A percentile compares a stretch with the other conserved stretches of the same genome.
Evolutionary conservation across 2,888 invertebrate species (phyloP).

Genomic region (Noctua comes): DNA sequence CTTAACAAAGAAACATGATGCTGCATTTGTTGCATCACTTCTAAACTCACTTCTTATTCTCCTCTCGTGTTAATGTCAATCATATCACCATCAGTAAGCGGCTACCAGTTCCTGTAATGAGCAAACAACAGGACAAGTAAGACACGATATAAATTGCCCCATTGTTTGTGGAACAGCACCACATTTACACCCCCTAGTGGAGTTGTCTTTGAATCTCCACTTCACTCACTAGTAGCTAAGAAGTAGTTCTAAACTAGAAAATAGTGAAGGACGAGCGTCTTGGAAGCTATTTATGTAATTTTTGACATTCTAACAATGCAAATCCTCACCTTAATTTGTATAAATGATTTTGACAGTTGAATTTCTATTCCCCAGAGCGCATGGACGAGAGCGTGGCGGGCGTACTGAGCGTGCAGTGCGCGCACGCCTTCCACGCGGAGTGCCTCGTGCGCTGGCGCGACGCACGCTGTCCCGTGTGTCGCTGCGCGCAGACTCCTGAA

Average conservation of each 20-base stretch:
- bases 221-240: background rate
- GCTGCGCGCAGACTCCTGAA: slow-evolving; percentile 96
- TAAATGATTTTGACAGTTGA: background rate
- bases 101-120: background rate
- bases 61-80: background rate
- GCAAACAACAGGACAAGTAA: background rate
- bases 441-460: slow-evolving; percentile 99
- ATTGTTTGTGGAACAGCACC: background rate
- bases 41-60: background rate
- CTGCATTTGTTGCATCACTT: background rate
- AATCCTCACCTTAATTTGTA: background rate
- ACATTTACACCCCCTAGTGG: background rate
- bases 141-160: background rate
- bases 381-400: slow-evolving; percentile 99
- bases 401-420: slow-evolving; percentile 98
- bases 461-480: slow-evolving; percentile 99
- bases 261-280: background rate
- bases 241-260: background rate
- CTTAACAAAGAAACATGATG: background rate
- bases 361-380: slow-evolving; percentile 91
- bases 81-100: background rate
- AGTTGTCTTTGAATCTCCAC: background rate
- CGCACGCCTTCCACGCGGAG: slow-evolving; percentile 99
- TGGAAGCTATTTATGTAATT: background rate
- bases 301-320: background rate